Evolutionary conservation across 2,113 vertebrate genomes (phyloP).

Genomic region (Austrofundulus limnaeus): DNA sequence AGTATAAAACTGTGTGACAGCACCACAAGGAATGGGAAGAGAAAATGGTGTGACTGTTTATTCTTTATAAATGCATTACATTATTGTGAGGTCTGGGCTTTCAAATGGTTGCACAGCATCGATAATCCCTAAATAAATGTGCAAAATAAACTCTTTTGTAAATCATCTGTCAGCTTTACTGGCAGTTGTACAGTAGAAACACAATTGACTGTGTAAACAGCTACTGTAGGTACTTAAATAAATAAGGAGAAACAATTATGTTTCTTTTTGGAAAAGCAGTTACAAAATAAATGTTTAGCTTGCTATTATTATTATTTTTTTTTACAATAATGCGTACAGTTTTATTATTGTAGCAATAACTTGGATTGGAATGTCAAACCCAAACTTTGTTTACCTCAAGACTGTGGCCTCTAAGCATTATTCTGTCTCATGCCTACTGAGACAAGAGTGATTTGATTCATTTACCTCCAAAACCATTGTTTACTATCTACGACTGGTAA

Average conservation of each 20-base stretch:
- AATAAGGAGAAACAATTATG: constrained; percentile 10
- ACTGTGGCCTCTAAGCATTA: too few relatives aligned
- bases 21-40: constrained; percentile 18
- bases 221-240: constrained; percentile 2
- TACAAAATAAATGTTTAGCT: constrained; percentile 23
- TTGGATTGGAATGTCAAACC: too few relatives aligned
- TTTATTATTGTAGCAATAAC: too few relatives aligned
- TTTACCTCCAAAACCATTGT: too few relatives aligned
- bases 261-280: constrained; percentile 24
- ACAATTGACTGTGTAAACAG: constrained; percentile 23
- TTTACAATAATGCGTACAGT: constrained; percentile 3
- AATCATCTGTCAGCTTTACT: constrained; percentile 40
- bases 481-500: too few relatives aligned
- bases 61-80: constrained; percentile 30
- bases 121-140: constrained; percentile 50
- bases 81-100: constrained; percentile 36
- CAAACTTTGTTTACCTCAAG: too few relatives aligned
- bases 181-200: constrained; percentile 38
- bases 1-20: too few relatives aligned
- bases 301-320: not conserved
- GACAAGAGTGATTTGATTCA: too few relatives aligned
- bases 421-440: too few relatives aligned
- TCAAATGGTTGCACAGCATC: constrained; percentile 44
- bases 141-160: constrained; percentile 36
- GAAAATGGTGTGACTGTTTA: constrained; percentile 36